These are phyloP conservation scores for Connochaetes taurinus DNA, from an alignment of 2,113 vertebrate genomes.

Conservation along the genomic window DNA sequence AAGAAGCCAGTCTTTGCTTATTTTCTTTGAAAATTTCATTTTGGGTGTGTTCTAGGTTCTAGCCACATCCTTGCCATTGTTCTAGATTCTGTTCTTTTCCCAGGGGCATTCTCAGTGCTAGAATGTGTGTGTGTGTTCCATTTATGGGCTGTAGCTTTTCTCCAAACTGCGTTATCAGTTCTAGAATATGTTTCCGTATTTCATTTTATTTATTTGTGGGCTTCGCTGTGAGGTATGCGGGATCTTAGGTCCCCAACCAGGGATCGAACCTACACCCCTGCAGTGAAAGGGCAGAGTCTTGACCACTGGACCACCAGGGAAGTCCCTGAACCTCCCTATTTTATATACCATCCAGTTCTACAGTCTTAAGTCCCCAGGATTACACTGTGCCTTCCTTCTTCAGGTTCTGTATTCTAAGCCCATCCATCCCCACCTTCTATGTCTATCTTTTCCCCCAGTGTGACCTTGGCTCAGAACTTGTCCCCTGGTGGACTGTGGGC, in stretches of 20 bases:
- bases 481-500: not conserved
- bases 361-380: not conserved
- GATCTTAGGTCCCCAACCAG: not conserved
- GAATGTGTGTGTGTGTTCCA: not conserved
- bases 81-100: not conserved
- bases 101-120: not conserved
- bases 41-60: not conserved
- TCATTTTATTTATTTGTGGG: not conserved
- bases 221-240: not conserved
- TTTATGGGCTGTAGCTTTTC: not conserved
- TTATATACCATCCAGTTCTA: not conserved
- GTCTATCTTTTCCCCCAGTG: not conserved
- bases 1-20: not conserved
- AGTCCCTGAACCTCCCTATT: not conserved
- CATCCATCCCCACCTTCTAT: not conserved
- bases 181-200: not conserved
- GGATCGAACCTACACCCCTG: not conserved
- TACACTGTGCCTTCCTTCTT: not conserved
- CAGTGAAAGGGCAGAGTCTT: not conserved
- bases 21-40: not conserved
- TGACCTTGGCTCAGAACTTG: constrained; percentile 15
- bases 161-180: not conserved
- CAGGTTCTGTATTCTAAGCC: not conserved
- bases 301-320: not conserved
- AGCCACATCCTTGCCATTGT: not conserved